A percentile compares a stretch with the other conserved stretches of the same genome.
These are phyloP conservation scores for Hippocampus zosterae DNA, from an alignment of 2,113 vertebrate species.

Conservation along the genomic window DNA sequence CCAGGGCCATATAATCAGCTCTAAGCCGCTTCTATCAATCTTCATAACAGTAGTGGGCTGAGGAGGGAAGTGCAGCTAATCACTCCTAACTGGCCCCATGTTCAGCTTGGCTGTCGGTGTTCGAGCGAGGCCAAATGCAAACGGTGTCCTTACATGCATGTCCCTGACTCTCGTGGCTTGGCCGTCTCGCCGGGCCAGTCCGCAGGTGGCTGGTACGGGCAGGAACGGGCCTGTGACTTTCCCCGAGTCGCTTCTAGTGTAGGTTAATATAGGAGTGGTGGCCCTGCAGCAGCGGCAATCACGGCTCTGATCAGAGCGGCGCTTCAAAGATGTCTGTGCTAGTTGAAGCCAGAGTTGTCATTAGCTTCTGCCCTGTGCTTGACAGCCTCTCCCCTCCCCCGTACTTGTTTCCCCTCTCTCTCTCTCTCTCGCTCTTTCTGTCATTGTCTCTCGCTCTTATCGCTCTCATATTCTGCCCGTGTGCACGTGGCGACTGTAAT, in stretches of 20 bases:
- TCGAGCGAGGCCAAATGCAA: constrained; percentile 54
- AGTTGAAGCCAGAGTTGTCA: constrained; percentile 64
- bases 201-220: constrained; percentile 45
- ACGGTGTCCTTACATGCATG: constrained; percentile 42
- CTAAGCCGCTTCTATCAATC: constrained; percentile 73
- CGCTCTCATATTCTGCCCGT: constrained; percentile 49
- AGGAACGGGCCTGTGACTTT: constrained; percentile 58
- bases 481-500: constrained; percentile 62
- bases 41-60: constrained; percentile 68
- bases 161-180: constrained; percentile 30
- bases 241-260: constrained; percentile 60
- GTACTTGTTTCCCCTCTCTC: constrained; percentile 24
- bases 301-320: constrained; percentile 61
- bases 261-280: constrained; percentile 65
- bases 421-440: neutral
- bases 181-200: constrained; percentile 34
- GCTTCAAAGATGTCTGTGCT: constrained; percentile 64
- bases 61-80: constrained; percentile 66
- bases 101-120: constrained; percentile 59
- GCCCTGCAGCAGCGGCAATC: constrained; percentile 63
- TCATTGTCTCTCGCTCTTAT: constrained; percentile 12
- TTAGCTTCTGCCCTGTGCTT: constrained; percentile 66
- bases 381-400: constrained; percentile 53
- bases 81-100: constrained; percentile 65
- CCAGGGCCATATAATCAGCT: constrained; percentile 68